Conservation (phyloP, 2,888 invertebrate species). For the Drosophila ochracea region DNA sequence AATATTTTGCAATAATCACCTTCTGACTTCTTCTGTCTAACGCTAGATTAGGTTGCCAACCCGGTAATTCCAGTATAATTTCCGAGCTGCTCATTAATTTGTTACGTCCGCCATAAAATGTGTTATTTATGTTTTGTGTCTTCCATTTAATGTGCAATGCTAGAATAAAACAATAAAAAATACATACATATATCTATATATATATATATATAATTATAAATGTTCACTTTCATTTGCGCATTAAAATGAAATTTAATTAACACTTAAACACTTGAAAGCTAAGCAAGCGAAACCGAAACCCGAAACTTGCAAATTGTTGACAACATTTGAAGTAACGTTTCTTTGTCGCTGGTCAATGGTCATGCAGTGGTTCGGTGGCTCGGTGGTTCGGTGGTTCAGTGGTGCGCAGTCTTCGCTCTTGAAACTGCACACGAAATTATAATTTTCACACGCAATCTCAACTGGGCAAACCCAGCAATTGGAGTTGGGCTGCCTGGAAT, state of each 20-base stretch:
- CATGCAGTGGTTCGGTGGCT: slow-evolving; percentile 28
- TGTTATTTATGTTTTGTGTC: slow-evolving; percentile 43
- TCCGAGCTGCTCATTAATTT: slow-evolving; percentile 41
- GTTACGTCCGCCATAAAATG: slow-evolving; percentile 46
- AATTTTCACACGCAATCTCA: slow-evolving; percentile 83
- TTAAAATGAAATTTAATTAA: slow-evolving; percentile 70
- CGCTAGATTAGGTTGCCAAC: slow-evolving; percentile 7
- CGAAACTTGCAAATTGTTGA: slow-evolving; percentile 74
- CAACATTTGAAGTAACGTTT: slow-evolving; percentile 62
- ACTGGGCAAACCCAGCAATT: slow-evolving; percentile 13
- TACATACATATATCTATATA: neutral
- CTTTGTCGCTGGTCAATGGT: slow-evolving; percentile 43
- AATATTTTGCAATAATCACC: slow-evolving; percentile 17
- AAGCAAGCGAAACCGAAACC: slow-evolving; percentile 29
- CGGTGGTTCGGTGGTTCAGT: slow-evolving; percentile 25
- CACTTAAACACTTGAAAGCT: slow-evolving; percentile 70
- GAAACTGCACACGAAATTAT: slow-evolving; percentile 76
- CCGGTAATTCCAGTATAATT: slow-evolving; percentile 23
- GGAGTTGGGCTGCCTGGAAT: slow-evolving; percentile 35
- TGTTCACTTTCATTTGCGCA: slow-evolving; percentile 54
- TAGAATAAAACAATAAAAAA: slow-evolving; percentile 20
- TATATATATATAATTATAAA: slow-evolving; percentile 6
- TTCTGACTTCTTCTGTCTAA: slow-evolving; percentile 43
- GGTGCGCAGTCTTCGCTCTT: slow-evolving; percentile 39
- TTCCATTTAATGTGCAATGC: slow-evolving; percentile 29